Evolutionary conservation across 1,140 invertebrate species (phyloP), one percentile per base, ranked within the genome.

Genomic region (Macrobrachium rosenbergii): DNA sequence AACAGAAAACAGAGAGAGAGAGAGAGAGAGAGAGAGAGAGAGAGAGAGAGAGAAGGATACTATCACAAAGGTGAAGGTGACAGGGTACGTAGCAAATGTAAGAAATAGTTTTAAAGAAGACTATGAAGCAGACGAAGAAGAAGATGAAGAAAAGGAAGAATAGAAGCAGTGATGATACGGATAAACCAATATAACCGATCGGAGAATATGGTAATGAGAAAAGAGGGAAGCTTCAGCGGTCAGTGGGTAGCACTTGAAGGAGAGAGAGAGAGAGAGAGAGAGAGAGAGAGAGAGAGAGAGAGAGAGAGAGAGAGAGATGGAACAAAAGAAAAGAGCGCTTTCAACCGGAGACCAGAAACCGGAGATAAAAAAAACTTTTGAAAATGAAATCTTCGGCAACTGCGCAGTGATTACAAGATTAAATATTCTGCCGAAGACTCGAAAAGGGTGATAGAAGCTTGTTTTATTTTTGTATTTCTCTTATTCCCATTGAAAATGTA

Each of bases 21-120:
- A 59, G 76, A 78, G 76, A 60, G 76, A 59, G 76, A 78, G 52
- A 78, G 76, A 59, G 76, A 78, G 52, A 78, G 76, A 59, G 76
- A 60, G 52, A 59, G 76, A 78, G 76, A 59, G 76, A 78, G 76
- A 59, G 45, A 59, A n/a, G 59, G 76, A 78, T 14, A 19, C 1
- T 19, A 58, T 58, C 43, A 77, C 28, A 58, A 19, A 78, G 52
- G 59, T 43, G 59, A 43, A 59, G 16, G 59, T 43, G 58, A 58
- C 52, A n/a, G n/a, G 37, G 37, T n/a, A 76, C 7, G 37, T 8
- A 37, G 37, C 7, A 23, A 73, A 23, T 19, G 75, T 19, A n/a
- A n/a, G n/a, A n/a, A n/a, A n/a, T n/a, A n/a, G n/a, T n/a, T n/a
- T n/a, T n/a, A n/a, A n/a, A n/a, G n/a, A 8, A 77, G 37, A 77